Evolutionary conservation across 2,113 vertebrate species (phyloP), one percentile per base, ranked within the genome.

Genomic region (Eira barbara): DNA sequence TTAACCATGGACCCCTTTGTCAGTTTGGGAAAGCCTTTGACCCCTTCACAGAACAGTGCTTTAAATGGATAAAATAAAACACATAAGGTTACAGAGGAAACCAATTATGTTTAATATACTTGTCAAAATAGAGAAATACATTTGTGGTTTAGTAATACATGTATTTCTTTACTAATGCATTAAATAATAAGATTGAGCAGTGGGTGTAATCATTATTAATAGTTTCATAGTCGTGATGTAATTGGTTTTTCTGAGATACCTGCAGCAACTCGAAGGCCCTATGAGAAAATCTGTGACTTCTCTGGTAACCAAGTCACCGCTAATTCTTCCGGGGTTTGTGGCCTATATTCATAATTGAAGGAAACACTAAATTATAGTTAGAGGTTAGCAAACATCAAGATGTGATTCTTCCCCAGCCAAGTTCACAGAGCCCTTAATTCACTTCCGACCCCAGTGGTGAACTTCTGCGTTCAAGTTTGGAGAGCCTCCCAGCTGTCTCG

Each of bases 1-100:
- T 10, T 63, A 55, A 49, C 17, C n/a, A 31, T 20, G 20, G 61
- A 31, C 27, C 27, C 65, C 65, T 80, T 63, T 15, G 65, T 89
- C 74, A 74, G 34, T 61, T 73, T 61, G 65, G 14, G 25, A 67
- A 95, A 84, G n/a, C 29, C 78, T 17, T 1, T 45, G 86, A 42
- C 42, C 27, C 20, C 18, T 76, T 93, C 89, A 93, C 49, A 86
- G 27, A 91, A 34, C 47, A 80, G 42, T 21, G n/a, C 52, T 90
- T 86, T 94, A 47, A 42, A 0, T 71, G 80, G 80, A 36, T 85
- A 78, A 95, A 97, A 55, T 11, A 76, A 71, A 91, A 85, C 47
- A 27, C 45, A 7, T 29, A 63, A 88, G 23, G 82, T 89, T 79
- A 52, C 34, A 84, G 95, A 95, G 83, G 85, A 93, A 96, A 83